Evolutionary conservation across 2,888 invertebrate genomes (phyloP).

Genomic region (Eupeodes latifasciatus): DNA sequence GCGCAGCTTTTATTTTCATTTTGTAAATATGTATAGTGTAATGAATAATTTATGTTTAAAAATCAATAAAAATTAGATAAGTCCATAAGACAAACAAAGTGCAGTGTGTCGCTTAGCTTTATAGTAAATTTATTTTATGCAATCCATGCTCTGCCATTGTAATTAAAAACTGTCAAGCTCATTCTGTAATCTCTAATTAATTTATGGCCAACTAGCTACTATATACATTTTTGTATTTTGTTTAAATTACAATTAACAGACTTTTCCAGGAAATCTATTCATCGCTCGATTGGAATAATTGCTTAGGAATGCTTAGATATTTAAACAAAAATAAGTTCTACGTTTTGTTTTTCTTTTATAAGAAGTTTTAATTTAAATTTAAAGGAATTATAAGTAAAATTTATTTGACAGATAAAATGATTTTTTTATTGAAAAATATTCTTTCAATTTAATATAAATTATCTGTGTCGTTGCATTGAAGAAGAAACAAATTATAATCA

Average conservation of each 20-base stretch:
- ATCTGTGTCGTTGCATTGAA: neutral
- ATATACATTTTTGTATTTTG: conserved; percentile 39
- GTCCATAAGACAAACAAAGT: neutral
- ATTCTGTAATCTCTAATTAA: conserved; percentile 69
- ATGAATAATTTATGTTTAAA: conserved; percentile 44
- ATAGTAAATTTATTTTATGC: conserved; percentile 42
- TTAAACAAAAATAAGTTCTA: neutral
- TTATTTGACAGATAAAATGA: conserved; percentile 43
- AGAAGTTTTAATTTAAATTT: conserved; percentile 17
- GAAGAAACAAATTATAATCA: neutral
- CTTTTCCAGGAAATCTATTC: conserved; percentile 31
- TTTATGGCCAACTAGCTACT: conserved; percentile 47
- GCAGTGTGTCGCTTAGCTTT: neutral
- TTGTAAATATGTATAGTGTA: neutral
- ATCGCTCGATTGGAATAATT: neutral
- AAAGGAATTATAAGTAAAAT: conserved; percentile 19
- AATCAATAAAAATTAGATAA: conserved; percentile 49
- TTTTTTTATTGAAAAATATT: conserved; percentile 34
- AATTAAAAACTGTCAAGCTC: conserved; percentile 64
- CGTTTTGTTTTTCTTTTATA: neutral
- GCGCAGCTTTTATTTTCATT: neutral
- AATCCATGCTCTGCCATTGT: conserved; percentile 38
- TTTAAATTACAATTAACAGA: conserved; percentile 59
- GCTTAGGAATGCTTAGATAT: neutral
- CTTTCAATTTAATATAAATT: neutral